Conservation (phyloP, 1,140 invertebrate species). For the Trichonephila inaurata region DNA sequence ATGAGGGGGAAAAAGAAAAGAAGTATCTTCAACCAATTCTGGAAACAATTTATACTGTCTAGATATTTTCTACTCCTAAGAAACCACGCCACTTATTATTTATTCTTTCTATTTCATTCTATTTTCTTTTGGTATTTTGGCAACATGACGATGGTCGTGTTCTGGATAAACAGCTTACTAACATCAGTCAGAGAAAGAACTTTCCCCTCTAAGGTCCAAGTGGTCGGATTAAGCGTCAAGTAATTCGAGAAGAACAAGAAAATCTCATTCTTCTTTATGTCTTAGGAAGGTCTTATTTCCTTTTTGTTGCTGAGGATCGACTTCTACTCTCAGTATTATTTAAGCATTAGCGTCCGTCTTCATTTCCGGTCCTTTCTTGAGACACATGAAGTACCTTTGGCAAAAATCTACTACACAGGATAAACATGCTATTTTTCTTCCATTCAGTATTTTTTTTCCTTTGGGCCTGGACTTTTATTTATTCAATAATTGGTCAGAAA, state of each 20-base stretch:
- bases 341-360: slow-evolving; percentile 57
- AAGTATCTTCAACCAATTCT: neutral
- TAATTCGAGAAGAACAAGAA: slow-evolving; percentile 52
- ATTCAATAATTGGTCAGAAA: neutral
- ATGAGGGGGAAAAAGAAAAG: neutral
- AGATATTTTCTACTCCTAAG: neutral
- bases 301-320: neutral
- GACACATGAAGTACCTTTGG: neutral
- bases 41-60: slow-evolving; percentile 5
- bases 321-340: slow-evolving; percentile 25
- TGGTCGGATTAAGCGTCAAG: slow-evolving; percentile 64
- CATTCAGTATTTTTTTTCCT: neutral
- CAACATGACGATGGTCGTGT: slow-evolving; percentile 36
- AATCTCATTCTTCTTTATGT: slow-evolving; percentile 55
- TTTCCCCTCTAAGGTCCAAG: neutral
- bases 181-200: slow-evolving; percentile 16
- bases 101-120: neutral
- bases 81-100: neutral
- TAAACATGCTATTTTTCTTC: neutral
- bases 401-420: neutral
- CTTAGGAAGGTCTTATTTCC: neutral
- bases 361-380: slow-evolving; percentile 27
- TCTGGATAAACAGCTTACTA: slow-evolving; percentile 61
- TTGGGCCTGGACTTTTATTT: neutral
- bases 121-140: slow-evolving; percentile 11